phyloP scores from a whole-genome alignment of 2,113 vertebrate species.

The Tympanuchus pallidicinctus region DNA sequence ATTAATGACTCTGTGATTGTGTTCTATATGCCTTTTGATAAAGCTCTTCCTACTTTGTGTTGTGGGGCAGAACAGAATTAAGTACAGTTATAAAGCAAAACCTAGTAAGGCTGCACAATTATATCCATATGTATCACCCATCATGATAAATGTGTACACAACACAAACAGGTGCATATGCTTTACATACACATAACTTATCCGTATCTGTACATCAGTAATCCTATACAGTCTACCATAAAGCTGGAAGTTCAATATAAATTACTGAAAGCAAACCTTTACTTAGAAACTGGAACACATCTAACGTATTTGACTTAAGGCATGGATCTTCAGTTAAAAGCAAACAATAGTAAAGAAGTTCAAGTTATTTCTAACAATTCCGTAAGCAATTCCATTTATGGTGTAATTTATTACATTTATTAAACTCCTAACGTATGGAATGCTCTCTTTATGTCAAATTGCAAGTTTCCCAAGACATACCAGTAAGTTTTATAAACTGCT shows the following conservation, averaged over 20 bases:
- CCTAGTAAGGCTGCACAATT: background rate
- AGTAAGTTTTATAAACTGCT: constrained; percentile 31
- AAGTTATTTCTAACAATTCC: constrained; percentile 29
- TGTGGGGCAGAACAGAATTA: background rate
- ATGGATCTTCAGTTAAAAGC: background rate
- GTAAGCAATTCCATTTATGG: constrained; percentile 31
- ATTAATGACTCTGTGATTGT: no score
- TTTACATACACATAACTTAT: background rate
- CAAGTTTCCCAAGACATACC: constrained; percentile 42
- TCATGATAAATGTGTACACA: background rate
- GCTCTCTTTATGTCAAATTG: constrained; percentile 52
- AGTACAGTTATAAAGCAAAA: background rate
- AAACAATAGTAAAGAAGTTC: background rate
- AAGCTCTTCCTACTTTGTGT: background rate
- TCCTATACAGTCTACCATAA: background rate
- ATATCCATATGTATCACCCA: background rate
- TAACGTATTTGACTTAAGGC: background rate
- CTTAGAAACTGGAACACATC: background rate
- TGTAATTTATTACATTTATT: constrained; percentile 43
- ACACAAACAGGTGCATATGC: accelerated
- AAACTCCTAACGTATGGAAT: constrained; percentile 61
- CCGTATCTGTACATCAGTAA: background rate
- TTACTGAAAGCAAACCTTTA: background rate
- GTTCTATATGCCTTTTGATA: background rate
- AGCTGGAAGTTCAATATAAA: background rate